phyloP scores from a whole-genome alignment of 2,797 vertebrate genomes.

The Acipenser ruthenus region DNA sequence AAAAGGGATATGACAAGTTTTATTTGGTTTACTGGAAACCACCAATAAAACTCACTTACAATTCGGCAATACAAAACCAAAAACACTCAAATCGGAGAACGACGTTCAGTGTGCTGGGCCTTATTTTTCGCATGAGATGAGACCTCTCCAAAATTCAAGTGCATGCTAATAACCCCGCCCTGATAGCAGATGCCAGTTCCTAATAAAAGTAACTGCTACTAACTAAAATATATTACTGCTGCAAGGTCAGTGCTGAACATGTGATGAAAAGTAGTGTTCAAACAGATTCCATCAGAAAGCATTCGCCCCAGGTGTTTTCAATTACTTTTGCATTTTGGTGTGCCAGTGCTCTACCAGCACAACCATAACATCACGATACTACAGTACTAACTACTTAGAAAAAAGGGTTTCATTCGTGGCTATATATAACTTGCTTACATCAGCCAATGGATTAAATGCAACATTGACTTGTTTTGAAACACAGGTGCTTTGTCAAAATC shows the following conservation, averaged over 20 bases:
- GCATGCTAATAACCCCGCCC: neutral
- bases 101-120: too few species aligned
- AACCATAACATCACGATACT: neutral
- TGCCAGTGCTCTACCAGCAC: constrained; percentile 14
- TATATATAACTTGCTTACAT: neutral
- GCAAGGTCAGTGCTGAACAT: constrained; percentile 3
- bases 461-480: neutral
- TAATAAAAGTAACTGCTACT: constrained; percentile 15
- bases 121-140: neutral
- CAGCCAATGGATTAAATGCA: neutral
- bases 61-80: too few species aligned
- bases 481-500: neutral
- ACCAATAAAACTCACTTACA: too few species aligned
- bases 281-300: constrained; percentile 27
- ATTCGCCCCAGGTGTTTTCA: constrained; percentile 33
- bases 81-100: too few species aligned
- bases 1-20: too few species aligned
- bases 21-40: too few species aligned
- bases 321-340: constrained; percentile 22
- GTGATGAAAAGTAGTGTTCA: constrained; percentile 29
- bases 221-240: constrained; percentile 22
- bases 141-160: neutral
- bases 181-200: constrained; percentile 21
- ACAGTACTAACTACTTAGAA: too few species aligned
- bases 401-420: neutral